These are phyloP conservation scores for Crematogaster levior DNA, from an alignment of 2,888 invertebrate genomes.

Conservation along the genomic window DNA sequence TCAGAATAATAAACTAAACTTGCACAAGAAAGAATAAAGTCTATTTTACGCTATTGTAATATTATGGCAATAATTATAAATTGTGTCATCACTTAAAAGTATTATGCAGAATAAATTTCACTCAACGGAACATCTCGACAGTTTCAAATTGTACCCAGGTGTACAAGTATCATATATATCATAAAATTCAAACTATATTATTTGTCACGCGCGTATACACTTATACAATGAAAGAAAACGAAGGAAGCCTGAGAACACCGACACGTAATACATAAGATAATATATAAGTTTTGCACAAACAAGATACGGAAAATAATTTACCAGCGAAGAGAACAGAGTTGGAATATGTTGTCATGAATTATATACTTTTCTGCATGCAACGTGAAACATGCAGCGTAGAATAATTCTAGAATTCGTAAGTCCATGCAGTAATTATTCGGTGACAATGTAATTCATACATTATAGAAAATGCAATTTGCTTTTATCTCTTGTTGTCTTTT, in stretches of 20 bases:
- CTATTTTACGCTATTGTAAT: background rate
- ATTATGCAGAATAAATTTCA: background rate
- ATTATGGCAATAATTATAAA: background rate
- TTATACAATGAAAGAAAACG: background rate
- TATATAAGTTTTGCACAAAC: slow-evolving; percentile 8
- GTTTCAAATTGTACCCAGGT: slow-evolving; percentile 15
- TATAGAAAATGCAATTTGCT: background rate
- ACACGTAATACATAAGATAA: background rate
- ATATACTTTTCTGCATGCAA: slow-evolving; percentile 1
- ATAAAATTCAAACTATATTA: slow-evolving; percentile 30
- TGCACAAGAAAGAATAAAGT: background rate
- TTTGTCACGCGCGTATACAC: background rate
- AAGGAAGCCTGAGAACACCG: background rate
- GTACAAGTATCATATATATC: slow-evolving; percentile 1
- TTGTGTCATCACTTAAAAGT: background rate
- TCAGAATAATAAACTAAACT: background rate
- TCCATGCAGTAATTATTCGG: background rate
- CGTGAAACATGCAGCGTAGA: too few species aligned
- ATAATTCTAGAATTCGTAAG: slow-evolving; percentile 21
- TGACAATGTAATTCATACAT: background rate
- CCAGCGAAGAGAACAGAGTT: background rate
- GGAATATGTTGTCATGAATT: background rate
- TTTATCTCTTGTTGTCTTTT: background rate
- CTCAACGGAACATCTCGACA: background rate
- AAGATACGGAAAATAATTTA: slow-evolving; percentile 30